phyloP scores from a whole-genome alignment of 1,140 invertebrate species.

The Vanessa tameamea region DNA sequence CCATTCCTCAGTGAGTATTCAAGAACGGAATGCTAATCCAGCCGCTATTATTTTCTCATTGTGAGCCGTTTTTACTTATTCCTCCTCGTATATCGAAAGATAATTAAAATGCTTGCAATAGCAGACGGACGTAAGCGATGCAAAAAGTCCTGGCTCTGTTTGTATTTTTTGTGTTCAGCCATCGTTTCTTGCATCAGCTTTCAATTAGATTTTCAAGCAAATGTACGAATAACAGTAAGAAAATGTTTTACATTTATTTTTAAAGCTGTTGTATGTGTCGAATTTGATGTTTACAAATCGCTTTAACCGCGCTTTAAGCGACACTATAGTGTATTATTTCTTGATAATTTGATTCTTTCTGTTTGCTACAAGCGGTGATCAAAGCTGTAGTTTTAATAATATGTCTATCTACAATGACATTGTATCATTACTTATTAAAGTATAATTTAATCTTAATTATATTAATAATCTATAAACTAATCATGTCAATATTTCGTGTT shows the following conservation, averaged over 20 bases:
- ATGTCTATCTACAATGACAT: too few species aligned
- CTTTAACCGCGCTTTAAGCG: neutral
- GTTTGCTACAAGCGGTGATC: too few species aligned
- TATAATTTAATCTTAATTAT: too few species aligned
- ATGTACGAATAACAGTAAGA: neutral
- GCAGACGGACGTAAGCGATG: conserved; percentile 46
- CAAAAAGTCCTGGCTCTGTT: conserved; percentile 41
- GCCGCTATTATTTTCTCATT: conserved; percentile 61
- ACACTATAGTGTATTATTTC: neutral
- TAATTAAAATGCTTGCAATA: conserved; percentile 68
- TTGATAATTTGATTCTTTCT: too few species aligned
- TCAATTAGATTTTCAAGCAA: conserved; percentile 39
- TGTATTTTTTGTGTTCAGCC: conserved; percentile 28
- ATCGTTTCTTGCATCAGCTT: conserved; percentile 34
- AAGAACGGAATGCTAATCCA: conserved; percentile 54
- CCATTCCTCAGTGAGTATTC: neutral
- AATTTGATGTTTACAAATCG: neutral
- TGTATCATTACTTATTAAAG: too few species aligned
- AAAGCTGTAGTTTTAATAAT: too few species aligned
- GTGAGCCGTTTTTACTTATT: conserved; percentile 53
- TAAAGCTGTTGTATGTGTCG: neutral
- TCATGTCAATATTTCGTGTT: too few species aligned
- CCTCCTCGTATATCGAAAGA: conserved; percentile 53
- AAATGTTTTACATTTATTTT: conserved; percentile 16
- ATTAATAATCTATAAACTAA: too few species aligned